Conservation (phyloP, 2,113 vertebrate species). For the Megaceryle maxima region DNA sequence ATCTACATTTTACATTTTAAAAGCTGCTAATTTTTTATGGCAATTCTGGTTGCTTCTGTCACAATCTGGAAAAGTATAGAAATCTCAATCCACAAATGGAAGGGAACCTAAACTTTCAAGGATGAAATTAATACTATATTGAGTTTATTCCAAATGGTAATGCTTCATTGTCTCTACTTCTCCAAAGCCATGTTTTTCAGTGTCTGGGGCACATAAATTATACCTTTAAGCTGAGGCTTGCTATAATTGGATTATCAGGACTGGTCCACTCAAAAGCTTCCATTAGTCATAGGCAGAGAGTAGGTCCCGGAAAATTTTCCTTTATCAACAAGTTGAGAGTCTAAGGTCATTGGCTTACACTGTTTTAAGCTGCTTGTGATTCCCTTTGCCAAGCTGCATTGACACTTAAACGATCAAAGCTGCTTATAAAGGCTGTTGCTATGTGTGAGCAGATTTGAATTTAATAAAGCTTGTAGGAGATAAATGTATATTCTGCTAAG, state of each 20-base stretch:
- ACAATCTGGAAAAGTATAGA: neutral
- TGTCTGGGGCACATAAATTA: slow-evolving; percentile 51
- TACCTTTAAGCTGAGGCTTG: slow-evolving; percentile 43
- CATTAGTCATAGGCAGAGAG: slow-evolving; percentile 43
- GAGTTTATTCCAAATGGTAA: slow-evolving; percentile 12
- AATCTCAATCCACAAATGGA: neutral
- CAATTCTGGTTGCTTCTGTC: neutral
- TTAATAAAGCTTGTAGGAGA: slow-evolving; percentile 61
- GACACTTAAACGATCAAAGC: slow-evolving; percentile 65
- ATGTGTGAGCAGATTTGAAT: slow-evolving; percentile 65
- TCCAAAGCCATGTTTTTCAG: slow-evolving; percentile 41
- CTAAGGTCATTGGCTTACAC: slow-evolving; percentile 61
- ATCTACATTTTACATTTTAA: neutral
- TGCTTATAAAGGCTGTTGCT: slow-evolving; percentile 66
- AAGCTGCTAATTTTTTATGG: neutral
- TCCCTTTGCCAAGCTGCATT: slow-evolving; percentile 60
- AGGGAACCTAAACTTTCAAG: neutral
- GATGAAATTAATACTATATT: neutral
- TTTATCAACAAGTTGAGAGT: slow-evolving; percentile 53
- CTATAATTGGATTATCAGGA: slow-evolving; percentile 56
- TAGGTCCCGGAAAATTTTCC: neutral
- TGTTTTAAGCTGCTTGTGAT: slow-evolving; percentile 64
- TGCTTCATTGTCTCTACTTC: slow-evolving; percentile 34
- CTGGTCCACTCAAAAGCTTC: slow-evolving; percentile 29
- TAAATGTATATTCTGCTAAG: slow-evolving; percentile 45